Evolutionary conservation across 1,140 invertebrate species (phyloP), one percentile per base, ranked within the genome.

Genomic region (Glossosoma conforme): DNA sequence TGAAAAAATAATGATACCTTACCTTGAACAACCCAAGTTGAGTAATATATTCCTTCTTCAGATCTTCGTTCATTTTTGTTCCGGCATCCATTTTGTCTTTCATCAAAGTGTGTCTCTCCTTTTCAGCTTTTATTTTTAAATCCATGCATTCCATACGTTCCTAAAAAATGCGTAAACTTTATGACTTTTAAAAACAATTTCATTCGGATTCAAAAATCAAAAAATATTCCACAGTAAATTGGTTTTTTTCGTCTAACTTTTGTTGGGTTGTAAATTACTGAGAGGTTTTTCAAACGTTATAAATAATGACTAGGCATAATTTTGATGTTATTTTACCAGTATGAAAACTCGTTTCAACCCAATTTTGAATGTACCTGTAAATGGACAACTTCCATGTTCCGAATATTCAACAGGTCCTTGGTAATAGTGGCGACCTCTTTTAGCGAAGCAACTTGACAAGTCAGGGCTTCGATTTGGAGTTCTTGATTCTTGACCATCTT

Each of bases 351-450:
- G n/a, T n/a, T n/a, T n/a, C n/a, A n/a, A n/a, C n/a, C n/a, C n/a
- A n/a, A n/a, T n/a, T n/a, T n/a, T n/a, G n/a, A n/a, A 38, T 9
- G 4, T 42, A 79, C 77, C 67, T 84, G 80, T 54, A 88, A 77
- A 65, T 87, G 84, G 22, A 84, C 82, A 2, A 87, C 80, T 72
- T 90, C 87, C 53, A 82, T 75, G 56, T 85, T 88, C 41, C 86
- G 77, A 3, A 90, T 86, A 48, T 84, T 81, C 11, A 89, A 66
- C 42, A 90, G 67, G 58, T 88, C 84, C 60, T 87, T 87, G 1
- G 86, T 88, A 32, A 89, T 86, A 6, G 74, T 66, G 8, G 87
- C 77, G 2, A 89, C 86, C 54, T 90, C 86, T 65, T 87, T 87
- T 15, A 89, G 67, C 2, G 86, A 85, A 14, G 77, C 66, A 2